These are phyloP conservation scores for Oncorhynchus kisutch DNA, from an alignment of 2,113 vertebrate species.

Conservation along the genomic window DNA sequence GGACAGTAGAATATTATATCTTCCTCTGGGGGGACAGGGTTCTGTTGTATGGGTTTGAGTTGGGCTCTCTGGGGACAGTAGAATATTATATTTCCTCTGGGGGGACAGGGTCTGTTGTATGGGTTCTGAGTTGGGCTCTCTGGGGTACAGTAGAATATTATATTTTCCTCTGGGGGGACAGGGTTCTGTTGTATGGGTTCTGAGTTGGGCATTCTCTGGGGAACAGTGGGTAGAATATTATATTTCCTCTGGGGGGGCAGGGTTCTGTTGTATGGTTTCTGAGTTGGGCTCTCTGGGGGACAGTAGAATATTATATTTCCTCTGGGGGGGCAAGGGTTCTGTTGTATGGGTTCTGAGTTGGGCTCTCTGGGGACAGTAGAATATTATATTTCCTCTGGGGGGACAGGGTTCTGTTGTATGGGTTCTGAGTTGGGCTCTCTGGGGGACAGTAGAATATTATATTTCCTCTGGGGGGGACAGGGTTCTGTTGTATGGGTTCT, in stretches of 20 bases:
- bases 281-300: conserved; percentile 50
- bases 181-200: not conserved
- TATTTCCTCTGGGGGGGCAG: not conserved
- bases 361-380: conserved; percentile 48
- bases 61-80: conserved; percentile 48
- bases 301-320: too few species aligned
- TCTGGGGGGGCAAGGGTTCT: not conserved
- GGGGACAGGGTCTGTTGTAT: not conserved
- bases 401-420: not conserved
- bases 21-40: not conserved
- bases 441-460: conserved; percentile 6
- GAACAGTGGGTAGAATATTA: not conserved
- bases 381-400: not conserved
- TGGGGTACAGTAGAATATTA: conserved; percentile 30
- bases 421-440: conserved; percentile 42
- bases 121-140: conserved; percentile 28
- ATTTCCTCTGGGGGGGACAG: not conserved
- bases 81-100: too few species aligned
- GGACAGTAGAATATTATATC: not conserved
- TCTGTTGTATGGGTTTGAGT: not conserved
- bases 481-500: not conserved
- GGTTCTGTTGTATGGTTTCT: not conserved
- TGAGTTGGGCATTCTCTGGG: conserved; percentile 51
- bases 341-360: not conserved
- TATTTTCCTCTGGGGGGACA: not conserved